These are phyloP conservation scores for Podarcis siculus DNA, from an alignment of 2,797 vertebrate genomes.

Conservation along the genomic window DNA sequence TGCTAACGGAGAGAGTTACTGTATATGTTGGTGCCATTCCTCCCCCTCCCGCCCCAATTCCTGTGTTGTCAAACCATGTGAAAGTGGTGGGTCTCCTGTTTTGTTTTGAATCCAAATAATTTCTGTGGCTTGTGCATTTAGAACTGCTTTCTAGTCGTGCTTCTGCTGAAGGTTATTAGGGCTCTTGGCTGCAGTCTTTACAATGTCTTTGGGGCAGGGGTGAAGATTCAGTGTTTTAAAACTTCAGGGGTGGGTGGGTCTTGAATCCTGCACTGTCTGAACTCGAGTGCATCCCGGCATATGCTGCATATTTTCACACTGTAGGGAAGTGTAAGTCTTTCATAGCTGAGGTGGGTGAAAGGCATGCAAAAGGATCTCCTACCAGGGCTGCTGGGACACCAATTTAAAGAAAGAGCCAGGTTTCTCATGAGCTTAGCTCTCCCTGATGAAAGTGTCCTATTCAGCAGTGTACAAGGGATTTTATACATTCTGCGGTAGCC, in stretches of 20 bases:
- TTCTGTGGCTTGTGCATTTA: slow-evolving; percentile 77
- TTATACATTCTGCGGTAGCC: slow-evolving; percentile 18
- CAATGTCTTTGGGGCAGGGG: slow-evolving; percentile 12
- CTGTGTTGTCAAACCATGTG: slow-evolving; percentile 67
- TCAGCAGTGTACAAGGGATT: slow-evolving; percentile 52
- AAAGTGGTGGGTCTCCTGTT: slow-evolving; percentile 49
- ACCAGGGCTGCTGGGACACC: background rate
- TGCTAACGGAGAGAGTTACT: slow-evolving; percentile 62
- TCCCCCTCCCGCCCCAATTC: slow-evolving; percentile 62
- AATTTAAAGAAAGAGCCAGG: slow-evolving; percentile 34
- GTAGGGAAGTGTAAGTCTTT: background rate
- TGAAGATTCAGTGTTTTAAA: background rate
- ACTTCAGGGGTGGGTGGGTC: background rate
- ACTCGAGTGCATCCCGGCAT: slow-evolving; percentile 8
- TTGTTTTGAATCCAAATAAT: slow-evolving; percentile 59
- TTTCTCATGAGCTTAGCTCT: slow-evolving; percentile 34
- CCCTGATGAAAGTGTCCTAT: slow-evolving; percentile 18
- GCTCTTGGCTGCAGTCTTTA: slow-evolving; percentile 50
- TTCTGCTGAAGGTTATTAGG: slow-evolving; percentile 72
- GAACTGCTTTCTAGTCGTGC: slow-evolving; percentile 79
- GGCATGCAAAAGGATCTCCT: background rate
- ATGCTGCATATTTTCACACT: background rate
- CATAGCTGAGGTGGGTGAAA: background rate
- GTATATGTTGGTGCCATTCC: slow-evolving; percentile 67
- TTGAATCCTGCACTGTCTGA: background rate